Conservation (phyloP, 2,888 invertebrate species). For the Drosophila fungiperda region DNA sequence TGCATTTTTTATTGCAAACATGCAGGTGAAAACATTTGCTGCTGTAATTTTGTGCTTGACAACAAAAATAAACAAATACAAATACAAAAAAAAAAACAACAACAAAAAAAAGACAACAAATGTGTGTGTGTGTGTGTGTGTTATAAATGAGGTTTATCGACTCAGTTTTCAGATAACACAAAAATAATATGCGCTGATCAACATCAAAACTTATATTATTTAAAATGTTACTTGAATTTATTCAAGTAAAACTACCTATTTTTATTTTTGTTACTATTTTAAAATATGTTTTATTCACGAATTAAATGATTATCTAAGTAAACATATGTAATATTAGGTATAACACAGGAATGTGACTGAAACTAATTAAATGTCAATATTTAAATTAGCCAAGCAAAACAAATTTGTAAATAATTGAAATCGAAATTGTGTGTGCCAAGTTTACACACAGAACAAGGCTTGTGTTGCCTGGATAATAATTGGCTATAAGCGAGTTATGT, state of each 20-base stretch:
- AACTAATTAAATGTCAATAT: too few relatives aligned
- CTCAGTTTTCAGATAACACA: not conserved
- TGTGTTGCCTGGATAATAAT: not conserved
- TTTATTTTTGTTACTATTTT: not conserved
- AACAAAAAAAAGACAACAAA: conserved; percentile 2
- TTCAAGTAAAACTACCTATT: not conserved
- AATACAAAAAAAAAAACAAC: not conserved
- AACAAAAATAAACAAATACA: not conserved
- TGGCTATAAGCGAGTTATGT: not conserved
- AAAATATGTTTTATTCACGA: not conserved
- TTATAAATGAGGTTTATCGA: not conserved
- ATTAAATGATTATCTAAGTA: not conserved
- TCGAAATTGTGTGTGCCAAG: not conserved
- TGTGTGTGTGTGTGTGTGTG: not conserved
- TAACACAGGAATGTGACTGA: too few relatives aligned
- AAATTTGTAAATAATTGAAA: too few relatives aligned
- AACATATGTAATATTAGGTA: not conserved
- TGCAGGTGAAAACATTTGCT: conserved; percentile 16
- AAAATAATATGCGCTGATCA: not conserved
- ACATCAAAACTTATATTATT: not conserved
- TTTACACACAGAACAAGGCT: not conserved
- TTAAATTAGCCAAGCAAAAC: too few relatives aligned
- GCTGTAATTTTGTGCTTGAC: not conserved
- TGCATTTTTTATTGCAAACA: conserved; percentile 47
- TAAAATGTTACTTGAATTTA: not conserved